Evolutionary conservation across 2,888 invertebrate genomes (phyloP), one percentile per base, ranked within the genome.

Genomic region (Octodonta nipae): DNA sequence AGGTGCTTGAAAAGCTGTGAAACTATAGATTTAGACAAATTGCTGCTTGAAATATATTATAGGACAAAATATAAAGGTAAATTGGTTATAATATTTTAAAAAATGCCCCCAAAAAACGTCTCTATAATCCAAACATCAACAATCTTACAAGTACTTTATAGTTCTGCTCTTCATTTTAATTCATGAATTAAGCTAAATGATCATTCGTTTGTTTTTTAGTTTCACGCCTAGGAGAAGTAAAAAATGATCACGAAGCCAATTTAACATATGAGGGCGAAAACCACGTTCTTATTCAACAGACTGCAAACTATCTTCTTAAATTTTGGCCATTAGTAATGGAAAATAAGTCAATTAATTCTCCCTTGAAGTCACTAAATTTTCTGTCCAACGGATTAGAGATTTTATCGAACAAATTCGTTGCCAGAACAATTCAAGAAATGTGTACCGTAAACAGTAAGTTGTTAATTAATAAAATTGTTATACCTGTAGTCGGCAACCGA

Each of bases 211-310:
- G 22, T 10, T 3, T 24, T 32, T 13, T 4, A 83, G 84, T 75
- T 22, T 64, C 83, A 15, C 73, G 78, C 10, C 63, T 89, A 30
- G 82, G 84, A 28, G 75, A 75, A 5, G 56, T 88, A 0, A 71
- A 85, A 26, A 74, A 80, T 55, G 78, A 83, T 52, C 78, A 85
- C 56, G 89, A 89, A 57, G 85, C 86, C 0, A 85, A 83, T 61
- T 80, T 81, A 52, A 91, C 81, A 0, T 91, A 87, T 54, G 89
- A 91, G 61, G 89, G 91, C 1, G 89, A 91, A 65, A 88, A 87
- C 65, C 85, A 86, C 52, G 79, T 91, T 1, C 64, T 91, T n/a
- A 70, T 87, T 32, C 88, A 89, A 60, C 60, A 60, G 37, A 73
- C 83, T 28, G 81, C 82, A 60, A 89, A 89, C 63, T 89, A 85